Evolutionary conservation across 1,140 invertebrate species (phyloP).

Genomic region (Pachypsylla venusta): DNA sequence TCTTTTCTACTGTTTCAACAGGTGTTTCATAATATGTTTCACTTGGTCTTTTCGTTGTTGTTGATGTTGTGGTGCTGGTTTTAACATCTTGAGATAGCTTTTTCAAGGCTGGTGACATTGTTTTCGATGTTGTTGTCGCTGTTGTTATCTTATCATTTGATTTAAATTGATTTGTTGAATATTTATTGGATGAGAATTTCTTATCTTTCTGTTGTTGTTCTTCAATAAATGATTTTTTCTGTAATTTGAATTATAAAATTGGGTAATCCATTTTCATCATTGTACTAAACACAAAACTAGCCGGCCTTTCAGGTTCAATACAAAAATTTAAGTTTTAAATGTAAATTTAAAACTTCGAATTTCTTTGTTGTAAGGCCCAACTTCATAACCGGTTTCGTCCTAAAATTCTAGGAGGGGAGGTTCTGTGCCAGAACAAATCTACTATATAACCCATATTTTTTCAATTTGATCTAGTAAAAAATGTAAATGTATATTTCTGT

Average conservation of each 20-base stretch:
- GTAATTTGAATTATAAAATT: neutral
- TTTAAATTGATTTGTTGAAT: neutral
- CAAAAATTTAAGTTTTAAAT: neutral
- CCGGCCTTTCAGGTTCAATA: neutral
- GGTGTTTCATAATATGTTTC: neutral
- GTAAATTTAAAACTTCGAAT: neutral
- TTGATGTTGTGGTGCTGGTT: neutral
- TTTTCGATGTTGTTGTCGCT: slow-evolving; percentile 2
- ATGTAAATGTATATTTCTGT: too few species aligned
- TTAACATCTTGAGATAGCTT: neutral
- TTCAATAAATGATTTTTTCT: slow-evolving; percentile 2
- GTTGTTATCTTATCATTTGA: too few species aligned
- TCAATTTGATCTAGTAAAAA: too few species aligned
- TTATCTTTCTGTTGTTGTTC: neutral
- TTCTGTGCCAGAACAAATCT: too few species aligned
- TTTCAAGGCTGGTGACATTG: neutral
- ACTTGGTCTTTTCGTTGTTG: neutral
- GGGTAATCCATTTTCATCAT: too few species aligned
- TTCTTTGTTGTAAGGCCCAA: too few species aligned
- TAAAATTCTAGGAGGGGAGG: too few species aligned
- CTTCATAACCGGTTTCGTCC: too few species aligned
- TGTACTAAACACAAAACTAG: neutral
- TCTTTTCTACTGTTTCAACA: neutral
- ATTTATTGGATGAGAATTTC: neutral
- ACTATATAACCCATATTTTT: too few species aligned